Conservation (phyloP, 2,888 invertebrate genomes). For the Xanthia icteritia region DNA sequence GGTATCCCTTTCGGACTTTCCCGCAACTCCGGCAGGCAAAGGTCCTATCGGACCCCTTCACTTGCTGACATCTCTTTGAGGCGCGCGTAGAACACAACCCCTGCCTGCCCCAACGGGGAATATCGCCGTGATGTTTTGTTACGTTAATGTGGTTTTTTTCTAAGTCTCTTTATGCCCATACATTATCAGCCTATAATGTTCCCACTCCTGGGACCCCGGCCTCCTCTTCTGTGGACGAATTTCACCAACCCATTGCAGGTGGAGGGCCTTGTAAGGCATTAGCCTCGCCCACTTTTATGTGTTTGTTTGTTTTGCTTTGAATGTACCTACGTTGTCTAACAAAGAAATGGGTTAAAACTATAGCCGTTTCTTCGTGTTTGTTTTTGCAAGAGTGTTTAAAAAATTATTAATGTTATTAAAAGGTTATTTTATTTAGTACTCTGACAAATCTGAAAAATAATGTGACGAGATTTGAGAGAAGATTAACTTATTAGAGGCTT, state of each 20-base stretch:
- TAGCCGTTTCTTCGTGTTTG: background rate
- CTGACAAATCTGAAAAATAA: background rate
- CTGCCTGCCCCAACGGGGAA: background rate
- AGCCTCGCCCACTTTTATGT: background rate
- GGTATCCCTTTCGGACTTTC: no score
- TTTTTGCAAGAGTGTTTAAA: background rate
- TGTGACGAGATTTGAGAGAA: background rate
- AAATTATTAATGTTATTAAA: background rate
- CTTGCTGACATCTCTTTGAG: no score
- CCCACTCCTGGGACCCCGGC: background rate
- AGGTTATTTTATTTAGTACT: background rate
- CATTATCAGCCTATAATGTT: background rate
- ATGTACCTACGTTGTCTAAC: background rate
- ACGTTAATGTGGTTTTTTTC: background rate
- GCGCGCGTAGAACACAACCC: background rate
- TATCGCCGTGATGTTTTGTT: background rate
- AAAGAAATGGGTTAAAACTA: background rate
- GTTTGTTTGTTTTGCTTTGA: constrained; percentile 13
- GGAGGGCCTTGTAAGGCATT: background rate
- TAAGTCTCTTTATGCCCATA: background rate
- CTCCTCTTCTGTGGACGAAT: background rate
- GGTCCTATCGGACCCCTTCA: no score
- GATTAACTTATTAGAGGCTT: background rate
- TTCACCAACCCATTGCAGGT: background rate
- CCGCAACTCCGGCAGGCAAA: no score